Percentiles rank a stretch among this genome's conserved stretches.
phyloP scores from a whole-genome alignment of 2,888 invertebrate genomes.

The Drosophila fulvimacula region DNA sequence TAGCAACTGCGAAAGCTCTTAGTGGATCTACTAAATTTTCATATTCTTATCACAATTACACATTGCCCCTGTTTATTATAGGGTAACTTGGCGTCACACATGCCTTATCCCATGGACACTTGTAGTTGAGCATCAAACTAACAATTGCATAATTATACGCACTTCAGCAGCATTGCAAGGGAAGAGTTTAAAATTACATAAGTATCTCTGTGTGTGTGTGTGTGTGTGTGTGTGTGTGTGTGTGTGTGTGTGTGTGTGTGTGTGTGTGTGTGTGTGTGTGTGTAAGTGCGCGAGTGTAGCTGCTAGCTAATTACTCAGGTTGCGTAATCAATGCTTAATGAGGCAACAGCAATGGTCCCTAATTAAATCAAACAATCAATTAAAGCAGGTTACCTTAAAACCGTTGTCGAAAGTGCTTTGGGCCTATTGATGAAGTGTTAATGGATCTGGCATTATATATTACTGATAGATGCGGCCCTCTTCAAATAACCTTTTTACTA shows the following conservation, averaged over 20 bases:
- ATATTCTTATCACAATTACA: too few species aligned
- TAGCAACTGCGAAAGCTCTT: too few species aligned
- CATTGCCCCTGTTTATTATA: too few species aligned
- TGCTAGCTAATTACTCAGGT: conserved; percentile 66
- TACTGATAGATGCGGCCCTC: not conserved
- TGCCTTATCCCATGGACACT: not conserved
- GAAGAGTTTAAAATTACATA: conserved; percentile 54
- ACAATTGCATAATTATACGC: conserved; percentile 23
- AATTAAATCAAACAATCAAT: conserved; percentile 79
- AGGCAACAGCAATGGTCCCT: conserved; percentile 62
- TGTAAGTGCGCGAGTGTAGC: conserved; percentile 16
- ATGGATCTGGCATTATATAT: conserved; percentile 16
- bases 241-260: conserved; percentile 53
- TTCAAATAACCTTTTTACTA: conserved; percentile 44
- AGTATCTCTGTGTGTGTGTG: conserved; percentile 47
- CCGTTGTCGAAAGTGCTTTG: conserved; percentile 32
- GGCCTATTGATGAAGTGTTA: conserved; percentile 42
- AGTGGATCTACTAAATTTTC: too few species aligned
- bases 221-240: conserved; percentile 42
- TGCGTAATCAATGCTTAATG: conserved; percentile 73
- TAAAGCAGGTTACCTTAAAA: conserved; percentile 44
- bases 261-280: not conserved
- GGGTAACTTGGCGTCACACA: not conserved
- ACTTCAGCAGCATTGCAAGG: not conserved
- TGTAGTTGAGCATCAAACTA: conserved; percentile 7